Evolutionary conservation across 2,113 vertebrate genomes (phyloP).

Genomic region (Callipepla squamata): DNA sequence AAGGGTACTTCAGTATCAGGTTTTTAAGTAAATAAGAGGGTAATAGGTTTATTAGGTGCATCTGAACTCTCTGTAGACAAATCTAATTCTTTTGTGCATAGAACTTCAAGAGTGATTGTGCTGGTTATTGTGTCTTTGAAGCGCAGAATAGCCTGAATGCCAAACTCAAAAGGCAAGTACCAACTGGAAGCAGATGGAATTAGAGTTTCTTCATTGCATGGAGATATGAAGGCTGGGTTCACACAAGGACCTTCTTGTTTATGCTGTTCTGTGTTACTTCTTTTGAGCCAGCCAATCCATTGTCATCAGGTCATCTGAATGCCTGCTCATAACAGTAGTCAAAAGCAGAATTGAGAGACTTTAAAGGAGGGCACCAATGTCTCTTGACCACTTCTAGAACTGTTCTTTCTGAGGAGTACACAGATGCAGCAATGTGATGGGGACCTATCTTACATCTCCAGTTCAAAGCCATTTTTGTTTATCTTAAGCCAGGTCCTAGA

Average conservation of each 20-base stretch:
- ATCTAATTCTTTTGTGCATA: conserved; percentile 11
- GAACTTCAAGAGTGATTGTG: background rate
- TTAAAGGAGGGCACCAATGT: background rate
- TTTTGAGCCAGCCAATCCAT: conserved; percentile 33
- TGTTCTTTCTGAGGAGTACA: background rate
- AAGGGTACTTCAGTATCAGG: background rate
- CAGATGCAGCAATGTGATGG: background rate
- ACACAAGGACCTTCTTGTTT: conserved; percentile 51
- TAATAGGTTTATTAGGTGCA: background rate
- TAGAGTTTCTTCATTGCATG: background rate
- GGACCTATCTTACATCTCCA: accelerated
- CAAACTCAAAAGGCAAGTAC: conserved; percentile 32
- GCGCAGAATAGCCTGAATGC: background rate
- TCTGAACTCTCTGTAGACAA: conserved; percentile 26
- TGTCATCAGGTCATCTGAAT: background rate
- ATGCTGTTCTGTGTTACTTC: background rate
- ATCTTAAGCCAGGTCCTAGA: background rate
- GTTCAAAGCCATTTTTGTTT: background rate
- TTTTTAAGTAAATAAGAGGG: background rate
- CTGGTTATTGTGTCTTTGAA: conserved; percentile 43
- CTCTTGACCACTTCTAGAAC: background rate
- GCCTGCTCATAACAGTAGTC: background rate
- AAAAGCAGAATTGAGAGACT: background rate
- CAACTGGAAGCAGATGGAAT: conserved; percentile 30
- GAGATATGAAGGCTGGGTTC: conserved; percentile 41